Conservation (phyloP, 1,140 invertebrate species). For the Rhagoletis pomonella region DNA sequence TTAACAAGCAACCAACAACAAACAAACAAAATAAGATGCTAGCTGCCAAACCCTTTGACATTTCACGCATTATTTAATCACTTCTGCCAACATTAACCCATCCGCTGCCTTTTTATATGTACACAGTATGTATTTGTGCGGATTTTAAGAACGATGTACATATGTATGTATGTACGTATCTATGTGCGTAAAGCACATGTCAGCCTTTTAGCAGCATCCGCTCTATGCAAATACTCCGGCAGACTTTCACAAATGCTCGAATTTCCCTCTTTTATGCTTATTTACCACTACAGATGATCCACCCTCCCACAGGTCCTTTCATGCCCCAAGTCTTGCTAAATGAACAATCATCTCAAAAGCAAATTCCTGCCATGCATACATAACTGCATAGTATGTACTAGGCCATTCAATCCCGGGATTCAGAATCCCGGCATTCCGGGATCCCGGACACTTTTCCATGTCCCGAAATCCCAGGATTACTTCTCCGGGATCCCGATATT, state of each 20-base stretch:
- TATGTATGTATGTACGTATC: neutral
- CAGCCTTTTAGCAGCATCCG: slow-evolving; percentile 25
- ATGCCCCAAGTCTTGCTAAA: neutral
- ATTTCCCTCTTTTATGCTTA: neutral
- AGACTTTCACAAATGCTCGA: neutral
- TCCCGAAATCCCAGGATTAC: too few relatives aligned
- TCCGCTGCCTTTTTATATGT: neutral
- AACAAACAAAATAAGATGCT: neutral
- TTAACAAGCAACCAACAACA: slow-evolving; percentile 29
- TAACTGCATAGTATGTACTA: neutral
- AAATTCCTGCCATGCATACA: neutral
- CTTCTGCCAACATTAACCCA: slow-evolving; percentile 25
- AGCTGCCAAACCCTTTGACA: slow-evolving; percentile 19
- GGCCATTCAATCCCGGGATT: too few relatives aligned
- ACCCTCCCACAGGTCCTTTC: neutral
- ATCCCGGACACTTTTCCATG: too few relatives aligned
- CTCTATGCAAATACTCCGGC: neutral
- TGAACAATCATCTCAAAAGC: slow-evolving; percentile 34
- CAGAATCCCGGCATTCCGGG: too few relatives aligned
- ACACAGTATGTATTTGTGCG: neutral
- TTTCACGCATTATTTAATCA: slow-evolving; percentile 45
- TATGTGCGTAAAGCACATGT: slow-evolving; percentile 23
- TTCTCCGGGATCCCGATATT: too few relatives aligned
- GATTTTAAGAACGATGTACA: neutral
- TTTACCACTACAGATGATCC: neutral